Evolutionary conservation across 92 coral and sea anemone species (phyloP).

Genomic region (Metridium senile): DNA sequence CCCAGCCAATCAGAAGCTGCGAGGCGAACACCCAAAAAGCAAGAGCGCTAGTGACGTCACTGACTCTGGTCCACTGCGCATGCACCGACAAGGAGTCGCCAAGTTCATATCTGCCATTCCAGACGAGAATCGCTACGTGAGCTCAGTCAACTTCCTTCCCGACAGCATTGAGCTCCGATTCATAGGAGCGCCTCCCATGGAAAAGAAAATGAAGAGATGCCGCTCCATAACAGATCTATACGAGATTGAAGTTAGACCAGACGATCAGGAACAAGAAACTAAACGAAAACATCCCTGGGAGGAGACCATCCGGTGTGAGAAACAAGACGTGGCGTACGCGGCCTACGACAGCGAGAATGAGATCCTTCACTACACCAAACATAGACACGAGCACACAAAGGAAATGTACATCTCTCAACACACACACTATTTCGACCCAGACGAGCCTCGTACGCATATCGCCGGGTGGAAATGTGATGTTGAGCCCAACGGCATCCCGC

Average conservation of each 20-base stretch:
- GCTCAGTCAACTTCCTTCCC: conserved; percentile 63
- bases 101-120: conserved; percentile 79
- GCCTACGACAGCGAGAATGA: conserved; percentile 45
- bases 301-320: conserved; percentile 36
- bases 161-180: conserved; percentile 90
- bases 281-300: conserved; percentile 41
- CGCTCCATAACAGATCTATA: conserved; percentile 80
- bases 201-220: conserved; percentile 39
- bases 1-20: not conserved
- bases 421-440: conserved; percentile 81
- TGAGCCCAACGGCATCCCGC: conserved; percentile 85
- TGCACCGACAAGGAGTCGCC: conserved; percentile 45
- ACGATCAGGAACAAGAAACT: conserved; percentile 31
- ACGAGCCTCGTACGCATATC: conserved; percentile 77
- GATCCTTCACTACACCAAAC: conserved; percentile 44
- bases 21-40: not conserved
- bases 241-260: conserved; percentile 69
- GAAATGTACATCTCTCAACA: conserved; percentile 89
- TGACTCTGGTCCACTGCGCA: conserved; percentile 17
- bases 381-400: conserved; percentile 55
- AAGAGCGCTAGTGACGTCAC: not conserved
- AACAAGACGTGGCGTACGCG: conserved; percentile 25
- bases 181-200: conserved; percentile 53
- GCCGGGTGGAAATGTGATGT: conserved; percentile 91
- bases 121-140: conserved; percentile 60